Conservation (phyloP, 2,113 vertebrate species). For the Seriola aureovittata region DNA sequence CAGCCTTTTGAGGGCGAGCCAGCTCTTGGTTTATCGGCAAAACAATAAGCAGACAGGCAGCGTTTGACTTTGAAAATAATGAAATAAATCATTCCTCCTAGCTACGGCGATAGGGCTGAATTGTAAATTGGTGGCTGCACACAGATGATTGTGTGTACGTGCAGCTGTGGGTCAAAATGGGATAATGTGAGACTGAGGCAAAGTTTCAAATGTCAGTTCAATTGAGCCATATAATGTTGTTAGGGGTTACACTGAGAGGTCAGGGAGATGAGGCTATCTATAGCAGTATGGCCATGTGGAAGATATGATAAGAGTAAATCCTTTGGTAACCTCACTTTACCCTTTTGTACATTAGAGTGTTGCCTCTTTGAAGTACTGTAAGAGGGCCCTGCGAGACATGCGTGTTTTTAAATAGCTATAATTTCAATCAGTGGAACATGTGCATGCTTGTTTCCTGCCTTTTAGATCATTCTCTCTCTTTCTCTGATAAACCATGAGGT, state of each 20-base stretch:
- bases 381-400: background rate
- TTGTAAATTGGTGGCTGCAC: slow-evolving; percentile 68
- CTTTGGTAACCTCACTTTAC: slow-evolving; percentile 26
- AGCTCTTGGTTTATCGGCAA: slow-evolving; percentile 52
- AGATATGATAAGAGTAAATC: slow-evolving; percentile 45
- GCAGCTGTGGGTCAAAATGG: slow-evolving; percentile 45
- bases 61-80: slow-evolving; percentile 60
- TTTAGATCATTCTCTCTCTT: background rate
- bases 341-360: slow-evolving; percentile 12
- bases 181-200: slow-evolving; percentile 53
- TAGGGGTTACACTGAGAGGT: slow-evolving; percentile 36
- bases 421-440: slow-evolving; percentile 9
- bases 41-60: slow-evolving; percentile 55
- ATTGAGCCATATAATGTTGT: slow-evolving; percentile 69
- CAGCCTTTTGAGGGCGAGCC: slow-evolving; percentile 43
- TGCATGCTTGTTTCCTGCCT: slow-evolving; percentile 6
- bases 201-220: slow-evolving; percentile 73
- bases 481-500: slow-evolving; percentile 1
- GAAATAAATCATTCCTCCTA: slow-evolving; percentile 59
- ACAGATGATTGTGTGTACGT: slow-evolving; percentile 56
- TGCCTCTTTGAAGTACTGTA: background rate
- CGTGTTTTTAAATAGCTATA: background rate
- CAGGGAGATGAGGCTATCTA: slow-evolving; percentile 57
- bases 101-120: slow-evolving; percentile 48
- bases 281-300: slow-evolving; percentile 52